Evolutionary conservation across 2,797 vertebrate species (phyloP).

Genomic region (Lerista edwardsae): DNA sequence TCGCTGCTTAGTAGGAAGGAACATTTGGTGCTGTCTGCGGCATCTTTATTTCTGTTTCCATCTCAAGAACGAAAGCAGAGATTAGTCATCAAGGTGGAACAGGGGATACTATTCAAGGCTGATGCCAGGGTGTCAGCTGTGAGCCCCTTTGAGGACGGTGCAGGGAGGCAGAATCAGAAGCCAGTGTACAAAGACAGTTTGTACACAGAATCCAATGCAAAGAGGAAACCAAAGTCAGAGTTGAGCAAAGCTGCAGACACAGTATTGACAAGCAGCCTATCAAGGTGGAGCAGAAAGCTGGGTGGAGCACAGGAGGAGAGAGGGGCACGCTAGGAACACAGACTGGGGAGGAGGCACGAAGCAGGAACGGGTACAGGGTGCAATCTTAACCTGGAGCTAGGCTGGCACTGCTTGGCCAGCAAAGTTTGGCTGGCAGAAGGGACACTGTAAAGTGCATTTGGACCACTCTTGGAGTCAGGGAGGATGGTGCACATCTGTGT

Average conservation of each 20-base stretch:
- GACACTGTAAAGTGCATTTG: no score
- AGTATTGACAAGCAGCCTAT: constrained; percentile 1
- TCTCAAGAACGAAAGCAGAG: neutral
- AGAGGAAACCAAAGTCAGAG: constrained; percentile 4
- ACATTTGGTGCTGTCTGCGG: neutral
- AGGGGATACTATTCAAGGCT: constrained; percentile 10
- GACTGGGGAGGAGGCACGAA: neutral
- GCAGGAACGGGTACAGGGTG: neutral
- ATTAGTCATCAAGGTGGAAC: neutral
- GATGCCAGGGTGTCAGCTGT: neutral
- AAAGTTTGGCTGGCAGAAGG: no score
- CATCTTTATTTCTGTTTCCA: neutral
- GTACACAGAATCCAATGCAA: constrained; percentile 1
- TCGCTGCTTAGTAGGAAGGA: neutral
- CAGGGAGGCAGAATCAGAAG: constrained; percentile 20
- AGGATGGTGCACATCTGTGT: no score
- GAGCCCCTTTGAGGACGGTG: neutral
- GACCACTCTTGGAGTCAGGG: no score
- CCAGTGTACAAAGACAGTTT: constrained; percentile 23
- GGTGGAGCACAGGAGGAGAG: neutral
- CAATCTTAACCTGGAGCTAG: no score
- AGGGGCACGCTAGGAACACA: constrained; percentile 4
- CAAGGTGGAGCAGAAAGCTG: constrained; percentile 14
- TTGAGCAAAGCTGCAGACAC: constrained; percentile 9
- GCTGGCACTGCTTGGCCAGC: no score